phyloP scores from a whole-genome alignment of 2,888 invertebrate species.

The Lasioglossum marginatum region DNA sequence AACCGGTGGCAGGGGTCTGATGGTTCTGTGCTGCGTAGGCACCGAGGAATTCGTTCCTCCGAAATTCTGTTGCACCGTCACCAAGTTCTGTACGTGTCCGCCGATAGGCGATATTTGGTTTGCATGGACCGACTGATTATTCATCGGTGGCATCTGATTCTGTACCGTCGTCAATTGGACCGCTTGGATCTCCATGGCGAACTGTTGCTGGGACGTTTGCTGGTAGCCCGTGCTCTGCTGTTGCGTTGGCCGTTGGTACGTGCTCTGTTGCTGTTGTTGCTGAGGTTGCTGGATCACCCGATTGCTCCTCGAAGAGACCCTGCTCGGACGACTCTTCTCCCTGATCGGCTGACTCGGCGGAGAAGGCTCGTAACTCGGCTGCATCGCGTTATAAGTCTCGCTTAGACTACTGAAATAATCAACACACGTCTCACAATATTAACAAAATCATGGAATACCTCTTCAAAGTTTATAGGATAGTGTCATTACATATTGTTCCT shows the following conservation, averaged over 20 bases:
- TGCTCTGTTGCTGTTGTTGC: slow-evolving; percentile 80
- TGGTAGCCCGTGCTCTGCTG: slow-evolving; percentile 76
- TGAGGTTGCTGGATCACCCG: slow-evolving; percentile 82
- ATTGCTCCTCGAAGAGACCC: slow-evolving; percentile 70
- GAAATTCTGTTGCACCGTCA: slow-evolving; percentile 72
- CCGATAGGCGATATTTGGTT: slow-evolving; percentile 68
- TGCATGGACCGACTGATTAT: slow-evolving; percentile 65
- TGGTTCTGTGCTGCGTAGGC: slow-evolving; percentile 72
- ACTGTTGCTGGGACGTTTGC: slow-evolving; percentile 70
- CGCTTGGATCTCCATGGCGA: slow-evolving; percentile 78
- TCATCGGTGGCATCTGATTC: slow-evolving; percentile 73
- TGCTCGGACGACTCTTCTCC: slow-evolving; percentile 74
- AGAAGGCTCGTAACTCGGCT: slow-evolving; percentile 70
- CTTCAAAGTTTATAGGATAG: neutral
- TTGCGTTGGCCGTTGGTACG: slow-evolving; percentile 73
- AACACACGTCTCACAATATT: neutral
- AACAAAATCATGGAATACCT: neutral
- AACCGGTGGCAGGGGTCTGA: slow-evolving; percentile 72
- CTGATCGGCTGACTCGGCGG: slow-evolving; percentile 66
- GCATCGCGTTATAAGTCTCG: slow-evolving; percentile 70
- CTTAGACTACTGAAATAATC: slow-evolving; percentile 61
- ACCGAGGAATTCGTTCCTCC: slow-evolving; percentile 65
- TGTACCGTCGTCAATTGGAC: slow-evolving; percentile 73
- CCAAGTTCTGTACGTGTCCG: slow-evolving; percentile 70
- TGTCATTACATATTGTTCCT: slow-evolving; percentile 77